Evolutionary conservation across 2,888 invertebrate genomes (phyloP), one percentile per base, ranked within the genome.

Genomic region (Lobophora halterata): DNA sequence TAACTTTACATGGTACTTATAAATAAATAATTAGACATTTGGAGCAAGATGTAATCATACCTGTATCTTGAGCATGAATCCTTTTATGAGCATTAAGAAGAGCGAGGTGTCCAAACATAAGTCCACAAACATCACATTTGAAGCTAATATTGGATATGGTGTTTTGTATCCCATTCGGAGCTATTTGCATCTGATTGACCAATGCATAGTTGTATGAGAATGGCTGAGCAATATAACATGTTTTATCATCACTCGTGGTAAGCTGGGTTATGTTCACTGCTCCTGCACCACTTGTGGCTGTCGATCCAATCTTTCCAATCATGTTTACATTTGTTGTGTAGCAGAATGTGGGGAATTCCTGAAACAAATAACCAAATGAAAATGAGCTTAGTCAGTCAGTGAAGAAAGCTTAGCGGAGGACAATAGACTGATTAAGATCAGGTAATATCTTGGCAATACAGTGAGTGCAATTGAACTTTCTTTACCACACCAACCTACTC

Each of bases 51-150:
- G 11, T 23, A 25, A 24, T 38, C 25, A 11, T 79, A 73, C 89
- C 89, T 58, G 88, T 79, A 52, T 89, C 90, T 56, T 90, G 90
- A 41, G 92, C 91, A 69, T 95, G 95, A 64, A 93, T 92, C 54
- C 95, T 90, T 81, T 95, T 96, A 75, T 95, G 95, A 63, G 95
- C 94, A 79, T 94, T 95, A n/a, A 95, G 80, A 39, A 95, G 75
- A 26, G 93, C 91, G 49, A 95, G 88, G 68, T 95, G 95, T 1
- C 93, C 93, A 73, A 95, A 96, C 89, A 95, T 95, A 44, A 95
- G 85, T 24, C 95, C 95, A 65, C 95, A 95, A 4, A 95, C 93
- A 75, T 96, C 95, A 78, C 95, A 95, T 79, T 95, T 96, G 72
- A 95, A 95, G 56, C 94, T 94, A 12, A 95, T 94, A 66, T 94